These are phyloP conservation scores for Leptinotarsa peninsularis DNA, from an alignment of 2,888 invertebrate genomes.

Conservation along the genomic window DNA sequence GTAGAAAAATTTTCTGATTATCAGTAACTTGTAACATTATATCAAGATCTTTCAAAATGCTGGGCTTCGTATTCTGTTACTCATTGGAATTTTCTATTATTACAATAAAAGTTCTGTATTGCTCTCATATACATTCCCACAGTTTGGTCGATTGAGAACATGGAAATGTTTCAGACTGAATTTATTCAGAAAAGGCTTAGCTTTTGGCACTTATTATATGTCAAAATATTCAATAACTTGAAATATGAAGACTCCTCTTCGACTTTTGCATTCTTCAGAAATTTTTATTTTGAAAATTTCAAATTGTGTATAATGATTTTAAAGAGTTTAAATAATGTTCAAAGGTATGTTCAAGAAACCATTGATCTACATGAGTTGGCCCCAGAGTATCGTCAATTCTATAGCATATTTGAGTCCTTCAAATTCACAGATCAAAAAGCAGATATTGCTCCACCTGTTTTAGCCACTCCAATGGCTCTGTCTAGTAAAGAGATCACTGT, in stretches of 20 bases:
- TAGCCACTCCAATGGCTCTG: constrained; percentile 66
- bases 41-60: too few relatives aligned
- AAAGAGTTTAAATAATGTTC: constrained; percentile 35
- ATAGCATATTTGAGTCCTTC: constrained; percentile 91
- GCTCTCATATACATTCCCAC: too few relatives aligned
- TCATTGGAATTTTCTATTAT: too few relatives aligned
- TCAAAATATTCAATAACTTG: neutral
- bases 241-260: neutral
- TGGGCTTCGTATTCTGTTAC: too few relatives aligned
- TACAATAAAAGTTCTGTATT: too few relatives aligned
- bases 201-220: too few relatives aligned
- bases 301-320: neutral
- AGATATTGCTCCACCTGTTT: constrained; percentile 66
- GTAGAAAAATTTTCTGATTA: too few relatives aligned
- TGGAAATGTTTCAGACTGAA: too few relatives aligned
- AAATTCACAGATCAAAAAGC: constrained; percentile 85
- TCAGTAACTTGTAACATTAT: too few relatives aligned
- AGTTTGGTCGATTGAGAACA: too few relatives aligned
- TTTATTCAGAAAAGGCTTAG: too few relatives aligned
- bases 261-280: neutral
- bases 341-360: constrained; percentile 82
- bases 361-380: constrained; percentile 88
- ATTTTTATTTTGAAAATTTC: neutral
- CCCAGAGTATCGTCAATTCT: constrained; percentile 94
- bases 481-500: constrained; percentile 67